Evolutionary conservation across 2,888 invertebrate genomes (phyloP), one percentile per base, ranked within the genome.

Genomic region (Halictus ligatus): DNA sequence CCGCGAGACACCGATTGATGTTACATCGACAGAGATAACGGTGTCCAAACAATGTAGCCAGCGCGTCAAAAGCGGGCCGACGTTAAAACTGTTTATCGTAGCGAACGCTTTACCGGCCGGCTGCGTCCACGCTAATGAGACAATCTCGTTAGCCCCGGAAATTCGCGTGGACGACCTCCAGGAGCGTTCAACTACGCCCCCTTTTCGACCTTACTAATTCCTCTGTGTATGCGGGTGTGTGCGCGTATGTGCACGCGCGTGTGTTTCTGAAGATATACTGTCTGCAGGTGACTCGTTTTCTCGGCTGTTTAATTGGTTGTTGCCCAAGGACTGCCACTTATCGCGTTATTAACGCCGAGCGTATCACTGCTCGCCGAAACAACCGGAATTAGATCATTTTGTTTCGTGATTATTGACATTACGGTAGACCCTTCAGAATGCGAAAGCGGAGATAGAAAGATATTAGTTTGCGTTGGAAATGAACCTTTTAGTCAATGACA

Each of bases 21-120:
- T 85, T 88, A 88, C 88, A 88, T 80, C 88, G 82, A 73, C 88
- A 48, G 43, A 81, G 87, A 90, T 90, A 89, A 90, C 87, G 83
- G 90, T 90, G 80, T 87, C 82, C 90, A 87, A 90, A 90, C 89
- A 88, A 87, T 83, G 81, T 75, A 69, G 48, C 75, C 12, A n/a
- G 60, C 81, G 76, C 85, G 81, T 90, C 88, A 83, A 80, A 81
- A 86, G 74, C 86, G 80, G 46, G 21, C 75, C 43, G 77, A 77
- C 84, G 80, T 83, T 85, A 83, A 90, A 89, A 90, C 83, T 77
- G 88, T 85, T 90, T 86, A 84, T 86, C 48, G 80, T 60, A 71
- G 77, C 60, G 73, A 29, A 48, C 60, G 75, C 73, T 79, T 73
- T 40, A 21, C 69, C 40, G 40, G 80, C 29, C 67, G 71, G 25